These are phyloP conservation scores for Hirundichthys speculiger DNA, from an alignment of 2,113 vertebrate species.

Conservation along the genomic window DNA sequence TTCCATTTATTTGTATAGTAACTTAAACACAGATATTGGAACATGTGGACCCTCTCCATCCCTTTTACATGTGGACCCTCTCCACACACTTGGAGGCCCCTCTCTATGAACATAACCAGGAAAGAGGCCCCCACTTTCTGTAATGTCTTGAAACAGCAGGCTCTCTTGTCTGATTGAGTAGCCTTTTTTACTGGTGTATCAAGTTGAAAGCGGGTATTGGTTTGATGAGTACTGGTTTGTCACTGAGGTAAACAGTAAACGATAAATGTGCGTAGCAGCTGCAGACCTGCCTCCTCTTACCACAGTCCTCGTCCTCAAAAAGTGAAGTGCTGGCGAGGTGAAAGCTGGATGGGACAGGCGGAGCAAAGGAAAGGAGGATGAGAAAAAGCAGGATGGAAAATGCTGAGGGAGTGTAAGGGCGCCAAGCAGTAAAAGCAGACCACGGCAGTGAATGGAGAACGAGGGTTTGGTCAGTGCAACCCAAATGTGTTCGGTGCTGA, in stretches of 20 bases:
- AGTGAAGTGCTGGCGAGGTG: constrained; percentile 23
- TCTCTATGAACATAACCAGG: constrained; percentile 16
- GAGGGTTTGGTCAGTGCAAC: constrained; percentile 33
- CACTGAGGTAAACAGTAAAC: constrained; percentile 9
- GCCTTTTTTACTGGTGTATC: constrained; percentile 19
- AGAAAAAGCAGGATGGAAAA: constrained; percentile 36
- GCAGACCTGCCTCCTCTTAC: constrained; percentile 16
- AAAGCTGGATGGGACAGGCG: not conserved
- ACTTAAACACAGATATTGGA: constrained; percentile 39
- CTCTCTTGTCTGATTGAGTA: constrained; percentile 5
- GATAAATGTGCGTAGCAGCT: constrained; percentile 39
- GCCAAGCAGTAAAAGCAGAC: constrained; percentile 17
- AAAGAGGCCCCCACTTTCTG: constrained; percentile 16
- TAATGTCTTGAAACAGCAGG: constrained; percentile 3
- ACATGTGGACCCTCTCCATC: constrained; percentile 1
- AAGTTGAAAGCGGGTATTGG: constrained; percentile 36
- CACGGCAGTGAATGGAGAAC: not conserved
- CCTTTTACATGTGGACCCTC: no score
- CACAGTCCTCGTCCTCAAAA: not conserved
- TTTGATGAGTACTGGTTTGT: constrained; percentile 38
- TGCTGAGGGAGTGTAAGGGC: constrained; percentile 11
- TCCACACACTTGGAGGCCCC: constrained; percentile 11
- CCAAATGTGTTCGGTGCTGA: constrained; percentile 4
- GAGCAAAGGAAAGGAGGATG: constrained; percentile 1
- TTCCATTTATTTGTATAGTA: constrained; percentile 54